phyloP scores from a whole-genome alignment of 2,797 vertebrate genomes.

The Ibycter americanus region DNA sequence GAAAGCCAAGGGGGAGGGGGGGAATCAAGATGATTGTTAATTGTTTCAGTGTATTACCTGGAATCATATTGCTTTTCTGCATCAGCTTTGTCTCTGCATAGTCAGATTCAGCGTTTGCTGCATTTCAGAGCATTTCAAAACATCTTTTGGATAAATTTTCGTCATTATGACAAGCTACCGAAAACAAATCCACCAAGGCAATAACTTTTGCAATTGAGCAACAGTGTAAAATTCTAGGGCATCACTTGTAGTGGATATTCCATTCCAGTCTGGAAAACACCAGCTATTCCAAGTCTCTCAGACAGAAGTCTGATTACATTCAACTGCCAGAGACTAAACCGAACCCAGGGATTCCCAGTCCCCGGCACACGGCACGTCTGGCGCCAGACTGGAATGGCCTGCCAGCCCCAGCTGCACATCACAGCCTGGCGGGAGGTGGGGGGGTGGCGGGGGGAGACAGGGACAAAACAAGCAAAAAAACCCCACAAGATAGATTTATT shows the following conservation, averaged over 20 bases:
- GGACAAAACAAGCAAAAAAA: not conserved
- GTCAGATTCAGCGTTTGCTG: not conserved
- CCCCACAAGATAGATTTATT: not conserved
- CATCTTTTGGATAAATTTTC: not conserved
- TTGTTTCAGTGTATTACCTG: not conserved
- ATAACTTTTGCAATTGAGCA: not conserved
- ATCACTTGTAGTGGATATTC: not conserved
- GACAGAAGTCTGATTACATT: not conserved
- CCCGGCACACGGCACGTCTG: rapidly evolving
- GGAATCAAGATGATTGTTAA: not conserved
- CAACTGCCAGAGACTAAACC: not conserved
- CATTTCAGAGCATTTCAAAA: not conserved
- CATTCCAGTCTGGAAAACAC: not conserved
- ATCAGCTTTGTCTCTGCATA: not conserved
- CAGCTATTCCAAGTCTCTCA: not conserved
- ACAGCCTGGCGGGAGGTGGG: not conserved
- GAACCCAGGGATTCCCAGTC: not conserved
- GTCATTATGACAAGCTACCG: not conserved
- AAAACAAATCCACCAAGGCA: not conserved
- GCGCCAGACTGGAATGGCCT: rapidly evolving
- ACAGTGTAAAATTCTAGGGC: not conserved
- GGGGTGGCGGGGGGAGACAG: not conserved
- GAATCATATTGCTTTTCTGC: not conserved
- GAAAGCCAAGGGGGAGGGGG: not conserved
- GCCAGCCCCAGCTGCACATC: not conserved